These are phyloP conservation scores for Aurelia sp. DNA, from an alignment of 30 jellyfish, hydroid and myxozoan genomes.

Conservation along the genomic window DNA sequence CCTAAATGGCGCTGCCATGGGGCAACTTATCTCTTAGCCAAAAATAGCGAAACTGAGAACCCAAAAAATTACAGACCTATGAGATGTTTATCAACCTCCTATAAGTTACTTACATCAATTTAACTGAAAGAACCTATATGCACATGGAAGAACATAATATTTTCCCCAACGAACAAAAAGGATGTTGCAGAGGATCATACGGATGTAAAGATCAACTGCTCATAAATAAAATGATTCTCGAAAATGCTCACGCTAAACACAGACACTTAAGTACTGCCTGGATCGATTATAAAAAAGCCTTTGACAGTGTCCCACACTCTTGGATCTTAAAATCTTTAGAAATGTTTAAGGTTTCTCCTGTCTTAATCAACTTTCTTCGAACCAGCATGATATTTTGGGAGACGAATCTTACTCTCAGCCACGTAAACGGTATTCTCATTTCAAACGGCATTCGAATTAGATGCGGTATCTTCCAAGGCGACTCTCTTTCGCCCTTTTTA, in stretches of 20 bases:
- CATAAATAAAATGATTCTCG: too few relatives aligned
- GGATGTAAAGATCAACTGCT: background rate
- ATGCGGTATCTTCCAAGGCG: too few relatives aligned
- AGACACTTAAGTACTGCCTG: too few relatives aligned
- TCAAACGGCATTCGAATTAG: too few relatives aligned
- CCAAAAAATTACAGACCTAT: constrained; percentile 19
- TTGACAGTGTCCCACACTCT: too few relatives aligned
- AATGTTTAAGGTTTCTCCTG: too few relatives aligned
- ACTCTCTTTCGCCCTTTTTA: too few relatives aligned
- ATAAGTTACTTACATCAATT: constrained; percentile 2
- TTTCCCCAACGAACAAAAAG: constrained; percentile 31
- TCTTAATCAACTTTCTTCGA: background rate
- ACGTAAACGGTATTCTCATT: too few relatives aligned
- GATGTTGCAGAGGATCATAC: constrained; percentile 7
- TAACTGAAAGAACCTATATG: constrained; percentile 14
- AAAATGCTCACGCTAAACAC: too few relatives aligned
- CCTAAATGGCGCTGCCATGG: constrained; percentile 27
- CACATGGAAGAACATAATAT: constrained; percentile 12
- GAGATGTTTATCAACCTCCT: constrained; percentile 12
- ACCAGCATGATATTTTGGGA: background rate
- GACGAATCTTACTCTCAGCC: too few relatives aligned
- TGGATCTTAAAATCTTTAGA: too few relatives aligned
- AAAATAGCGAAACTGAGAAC: background rate
- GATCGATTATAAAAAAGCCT: too few relatives aligned
- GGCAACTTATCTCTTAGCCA: constrained; percentile 2